Conservation (phyloP, 1,140 invertebrate species). For the Hypothenemus hampei region DNA sequence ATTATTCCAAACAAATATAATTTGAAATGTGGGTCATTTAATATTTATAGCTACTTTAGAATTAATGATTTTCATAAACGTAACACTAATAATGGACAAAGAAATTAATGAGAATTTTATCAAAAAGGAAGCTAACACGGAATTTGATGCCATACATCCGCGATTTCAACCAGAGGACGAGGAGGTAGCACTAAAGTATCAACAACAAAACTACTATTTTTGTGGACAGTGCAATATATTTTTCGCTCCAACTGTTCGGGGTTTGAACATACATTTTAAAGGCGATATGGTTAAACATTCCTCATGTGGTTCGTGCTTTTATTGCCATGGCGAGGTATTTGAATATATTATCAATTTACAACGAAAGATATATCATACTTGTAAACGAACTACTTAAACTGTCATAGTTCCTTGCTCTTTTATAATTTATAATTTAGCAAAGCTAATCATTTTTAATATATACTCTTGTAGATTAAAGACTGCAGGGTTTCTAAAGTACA, state of each 20-base stretch:
- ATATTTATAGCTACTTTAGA: too few relatives aligned
- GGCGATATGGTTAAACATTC: conserved; percentile 30
- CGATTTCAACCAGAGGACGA: conserved; percentile 33
- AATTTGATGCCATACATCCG: conserved; percentile 37
- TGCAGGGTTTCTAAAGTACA: too few relatives aligned
- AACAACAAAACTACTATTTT: conserved; percentile 32
- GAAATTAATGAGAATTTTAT: conserved; percentile 11
- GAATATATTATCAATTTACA: conserved; percentile 31
- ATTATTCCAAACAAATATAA: too few relatives aligned
- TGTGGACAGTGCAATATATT: conserved; percentile 33
- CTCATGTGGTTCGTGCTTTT: conserved; percentile 34
- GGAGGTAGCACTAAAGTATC: conserved; percentile 27
- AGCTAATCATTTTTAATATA: too few relatives aligned
- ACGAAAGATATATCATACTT: conserved; percentile 34
- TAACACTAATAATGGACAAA: conserved; percentile 13
- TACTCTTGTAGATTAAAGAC: too few relatives aligned
- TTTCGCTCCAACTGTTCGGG: conserved; percentile 33
- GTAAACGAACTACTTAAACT: conserved; percentile 14
- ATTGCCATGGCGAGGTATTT: conserved; percentile 34
- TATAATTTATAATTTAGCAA: too few relatives aligned
- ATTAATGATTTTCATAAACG: not conserved
- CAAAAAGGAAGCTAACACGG: conserved; percentile 20
- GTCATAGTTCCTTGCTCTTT: too few relatives aligned
- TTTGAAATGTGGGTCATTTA: too few relatives aligned
- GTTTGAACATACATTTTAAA: conserved; percentile 34